These are phyloP conservation scores for Chroicocephalus ridibundus DNA, from an alignment of 2,113 vertebrate genomes.

Conservation along the genomic window DNA sequence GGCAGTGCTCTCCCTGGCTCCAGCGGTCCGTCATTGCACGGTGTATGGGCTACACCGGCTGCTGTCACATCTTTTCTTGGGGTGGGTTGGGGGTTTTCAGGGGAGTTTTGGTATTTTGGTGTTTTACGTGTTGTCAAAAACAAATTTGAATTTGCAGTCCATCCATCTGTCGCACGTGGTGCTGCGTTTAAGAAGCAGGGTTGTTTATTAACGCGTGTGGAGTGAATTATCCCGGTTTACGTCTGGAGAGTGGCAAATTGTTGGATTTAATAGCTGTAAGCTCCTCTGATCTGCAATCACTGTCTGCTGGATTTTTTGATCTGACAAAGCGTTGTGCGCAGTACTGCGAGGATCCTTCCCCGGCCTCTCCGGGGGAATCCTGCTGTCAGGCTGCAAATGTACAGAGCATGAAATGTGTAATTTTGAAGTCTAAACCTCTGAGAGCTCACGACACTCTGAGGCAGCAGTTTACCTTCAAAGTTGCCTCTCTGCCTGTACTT, in stretches of 20 bases:
- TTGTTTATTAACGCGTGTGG: accelerated
- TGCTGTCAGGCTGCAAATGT: not conserved
- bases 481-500: not conserved
- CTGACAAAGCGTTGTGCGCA: not conserved
- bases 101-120: not conserved
- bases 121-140: accelerated
- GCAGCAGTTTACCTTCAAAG: not conserved
- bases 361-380: not conserved
- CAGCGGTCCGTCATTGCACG: accelerated
- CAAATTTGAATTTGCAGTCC: not conserved
- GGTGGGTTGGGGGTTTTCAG: not conserved
- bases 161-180: accelerated
- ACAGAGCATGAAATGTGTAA: not conserved
- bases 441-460: not conserved
- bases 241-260: not conserved
- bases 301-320: not conserved
- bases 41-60: accelerated
- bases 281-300: slow-evolving; percentile 6
- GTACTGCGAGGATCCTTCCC: not conserved
- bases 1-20: not conserved
- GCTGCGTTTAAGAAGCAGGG: not conserved
- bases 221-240: not conserved
- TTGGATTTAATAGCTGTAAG: not conserved
- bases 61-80: accelerated
- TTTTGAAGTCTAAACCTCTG: not conserved